Evolutionary conservation across 1,140 invertebrate species (phyloP), one percentile per base, ranked within the genome.

Genomic region (Pseudobourletiella spinata): DNA sequence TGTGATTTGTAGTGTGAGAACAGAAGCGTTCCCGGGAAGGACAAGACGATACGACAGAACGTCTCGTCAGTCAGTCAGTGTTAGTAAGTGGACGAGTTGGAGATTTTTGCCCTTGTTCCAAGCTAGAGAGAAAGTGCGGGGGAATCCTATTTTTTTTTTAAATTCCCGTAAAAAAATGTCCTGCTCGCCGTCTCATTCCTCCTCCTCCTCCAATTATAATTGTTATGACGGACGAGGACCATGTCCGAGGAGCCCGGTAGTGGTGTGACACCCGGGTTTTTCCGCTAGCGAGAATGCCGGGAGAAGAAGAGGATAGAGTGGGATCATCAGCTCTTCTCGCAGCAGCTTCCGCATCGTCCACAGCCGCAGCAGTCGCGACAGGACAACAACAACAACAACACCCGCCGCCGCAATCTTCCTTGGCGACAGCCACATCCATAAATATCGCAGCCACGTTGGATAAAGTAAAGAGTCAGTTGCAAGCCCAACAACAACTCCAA

Each of bases 271-370:
- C 30, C 62, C 66, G 62, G 66, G 61, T 67, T 59, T 58, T 67
- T 64, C 39, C 52, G 59, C 26, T 60, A 59, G 67, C 61, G 64
- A 69, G 62, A 64, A 69, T 69, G 68, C 68, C 68, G 68, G 68
- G 68, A 64, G 68, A 69, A 61, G 64, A 69, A 61, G 64, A 68
- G 58, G 48, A 60, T 44, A 68, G 64, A 65, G 50, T 68, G 61
- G 67, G 61, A 69, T 69, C 67, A 69, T 51, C 67, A 69, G 59
- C 64, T 65, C 67, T 52, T 58, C 56, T 63, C 57, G 61, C 61
- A 61, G 42, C 59, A 59, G 43, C 56, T 24, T 59, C 61, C 60
- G 30, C 58, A 25, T 39, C 62, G 57, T 22, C 60, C 26, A 55
- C 2, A 28, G 43, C 42, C 14, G 15, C 59, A 25, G 20, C 59